A percentile compares a stretch with the other conserved stretches of the same genome.
phyloP scores from a whole-genome alignment of 2,797 vertebrate genomes.

The Acrocephalus scirpaceus region DNA sequence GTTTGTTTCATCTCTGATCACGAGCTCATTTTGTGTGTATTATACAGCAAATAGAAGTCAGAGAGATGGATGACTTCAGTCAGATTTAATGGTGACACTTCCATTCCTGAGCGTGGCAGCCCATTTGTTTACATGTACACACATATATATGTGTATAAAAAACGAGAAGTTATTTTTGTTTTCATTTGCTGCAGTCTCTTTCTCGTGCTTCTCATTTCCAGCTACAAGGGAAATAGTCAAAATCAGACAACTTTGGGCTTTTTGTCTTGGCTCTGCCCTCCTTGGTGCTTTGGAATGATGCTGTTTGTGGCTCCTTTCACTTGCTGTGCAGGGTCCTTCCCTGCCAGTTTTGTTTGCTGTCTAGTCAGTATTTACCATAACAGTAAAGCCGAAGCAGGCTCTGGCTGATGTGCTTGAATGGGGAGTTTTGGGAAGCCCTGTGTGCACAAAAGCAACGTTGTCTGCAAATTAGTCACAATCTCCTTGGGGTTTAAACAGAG shows the following conservation, averaged over 20 bases:
- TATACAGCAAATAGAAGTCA: background rate
- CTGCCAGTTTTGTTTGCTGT: background rate
- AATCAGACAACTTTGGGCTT: background rate
- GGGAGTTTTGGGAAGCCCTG: background rate
- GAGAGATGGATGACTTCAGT: background rate
- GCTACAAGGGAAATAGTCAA: background rate
- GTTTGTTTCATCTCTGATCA: background rate
- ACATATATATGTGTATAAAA: background rate
- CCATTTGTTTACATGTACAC: background rate
- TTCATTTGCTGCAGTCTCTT: background rate
- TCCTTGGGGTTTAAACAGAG: background rate
- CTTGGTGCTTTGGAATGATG: background rate
- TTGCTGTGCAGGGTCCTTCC: background rate
- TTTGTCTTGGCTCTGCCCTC: background rate
- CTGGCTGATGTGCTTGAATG: background rate
- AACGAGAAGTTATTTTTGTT: background rate
- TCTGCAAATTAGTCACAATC: background rate
- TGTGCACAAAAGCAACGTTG: background rate
- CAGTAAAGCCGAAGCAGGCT: background rate
- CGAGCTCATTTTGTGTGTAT: background rate
- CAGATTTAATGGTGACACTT: background rate
- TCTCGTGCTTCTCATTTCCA: background rate
- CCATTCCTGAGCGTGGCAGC: background rate
- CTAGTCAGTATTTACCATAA: background rate
- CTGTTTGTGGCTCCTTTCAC: background rate